Base-by-base conservation (phyloP, 2,797 vertebrate species). In the Eupleurogrammus muticus region DNA sequence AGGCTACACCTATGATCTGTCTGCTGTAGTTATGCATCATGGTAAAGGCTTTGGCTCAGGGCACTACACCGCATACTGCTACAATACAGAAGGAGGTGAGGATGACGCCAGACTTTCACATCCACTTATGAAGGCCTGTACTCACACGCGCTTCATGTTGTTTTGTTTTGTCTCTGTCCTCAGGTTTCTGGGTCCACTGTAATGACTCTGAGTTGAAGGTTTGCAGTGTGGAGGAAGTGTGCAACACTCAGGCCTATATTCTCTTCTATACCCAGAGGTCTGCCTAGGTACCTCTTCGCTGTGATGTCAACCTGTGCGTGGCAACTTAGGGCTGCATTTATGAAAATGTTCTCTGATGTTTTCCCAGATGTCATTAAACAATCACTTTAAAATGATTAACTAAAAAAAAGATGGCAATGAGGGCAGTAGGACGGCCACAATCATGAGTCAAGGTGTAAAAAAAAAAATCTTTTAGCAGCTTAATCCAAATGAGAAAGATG, bases 41-140 rank as follows among this genome's bases (percentile, higher is more conserved):
- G 98, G 98, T 69, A 99, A 99, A 95, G 98, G 98, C 79, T 99
- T 99, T 78, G 98, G 98, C 96, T 98, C 98, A 94, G 98, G 98
- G 93, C 98, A 99, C 96, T 99, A 99, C 95, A 99, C 98, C 76
- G 97, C 98, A 90, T 99, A 99, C 95, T 99, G 98, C 96, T 99
- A 98, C 95, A 99, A 99, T 90, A 99, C 98, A 24, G 97, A 99
- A 95, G 98, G 98, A 94, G 98, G 98, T 99, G 93, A 95, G 96
- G 90, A 90, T 76, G 77, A 87, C 70, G 1, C 38, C 2, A 1
- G 3, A 5, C 2, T 5, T 21, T 13, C 42, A 9, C 5, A 3
- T 49, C 1, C 28, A 2, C 23, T 7, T 7, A 9, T 23, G 5
- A 53, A 5, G 17, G 44, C 19, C 52, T 4, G 24, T 13, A 13